Base-by-base conservation (phyloP, 2,888 invertebrate species). In the Lutraria lutraria region DNA sequence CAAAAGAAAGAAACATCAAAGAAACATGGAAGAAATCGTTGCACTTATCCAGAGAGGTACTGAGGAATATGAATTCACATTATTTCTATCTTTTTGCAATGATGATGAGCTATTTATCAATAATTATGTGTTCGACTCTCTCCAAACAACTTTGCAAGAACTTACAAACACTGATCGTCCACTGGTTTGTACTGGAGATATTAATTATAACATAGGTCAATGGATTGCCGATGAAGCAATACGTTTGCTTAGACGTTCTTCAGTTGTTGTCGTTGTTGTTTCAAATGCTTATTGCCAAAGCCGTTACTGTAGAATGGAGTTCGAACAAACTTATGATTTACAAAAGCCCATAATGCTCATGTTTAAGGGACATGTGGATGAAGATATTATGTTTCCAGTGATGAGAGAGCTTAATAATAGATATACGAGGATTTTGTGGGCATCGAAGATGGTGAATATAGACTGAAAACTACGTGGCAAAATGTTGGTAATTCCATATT, bases 271-370 rank as follows among this genome's bases (percentile, higher is more conserved):
- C 0, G 25, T 19, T 1, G 81, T 81, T 54, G 81, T 81, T 54
- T 81, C 81, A 0, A 53, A 54, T 54, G 15, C 53, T 0, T 81
- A 54, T 81, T 81, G 81, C 29, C 81, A 81, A 25, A 81, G 81
- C 29, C 10, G 2, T 25, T 25, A 54, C 43, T 81, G 81, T 81
- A 34, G 43, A 81, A 54, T 54, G n/a, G 81, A 81, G 54, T 54
- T 81, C 25, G 81, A 81, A 31, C 81, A 81, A 81, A 54, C 81
- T 54, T 81, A 54, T 54, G 81, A n/a, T 29, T 15, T 81, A 16
- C 25, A 43, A 43, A 81, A 54, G n/a, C 81, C 81, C 0, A 81
- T 81, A 12, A 29, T 81, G 54, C 19, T 81, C n/a, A 63, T n/a
- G n/a, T n/a, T n/a, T n/a, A n/a, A n/a, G n/a, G n/a, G n/a, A n/a